Base-by-base conservation (phyloP, 35 echinoderm and acorn worm species). In the Strongylocentrotus purpuratus region DNA sequence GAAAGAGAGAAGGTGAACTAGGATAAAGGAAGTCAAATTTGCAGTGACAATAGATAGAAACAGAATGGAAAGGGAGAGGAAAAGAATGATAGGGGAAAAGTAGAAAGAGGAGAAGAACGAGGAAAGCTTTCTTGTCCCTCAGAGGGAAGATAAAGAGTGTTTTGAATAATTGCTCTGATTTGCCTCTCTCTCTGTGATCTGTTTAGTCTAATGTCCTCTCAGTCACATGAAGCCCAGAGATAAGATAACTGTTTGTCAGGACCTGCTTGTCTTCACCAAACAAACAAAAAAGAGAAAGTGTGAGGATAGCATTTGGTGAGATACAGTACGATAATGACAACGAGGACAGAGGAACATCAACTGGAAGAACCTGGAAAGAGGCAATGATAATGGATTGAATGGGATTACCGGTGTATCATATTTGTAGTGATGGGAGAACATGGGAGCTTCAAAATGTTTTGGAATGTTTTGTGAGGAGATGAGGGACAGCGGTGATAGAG, bases 231-330 rank as follows among this genome's bases (percentile, higher is more conserved):
- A 33, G 85, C 33, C 87, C 11, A 13, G 87, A 89, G 87, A 89
- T 89, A 89, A 89, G 87, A 89, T 45, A 89, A 89, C 87, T 89
- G 87, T 89, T 89, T 89, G 87, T 46, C 87, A 89, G n/a, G 45
- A 22, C 5, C 45, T 89, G 14, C 87, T 31, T n/a, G 65, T 78
- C 65, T 25, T 59, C 52, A 59, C 52, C 52, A 59, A 78, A 78
- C 65, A 78, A 78, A 22, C 18, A 78, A 7, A 5, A 28, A 18
- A 78, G 25, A 28, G 20, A 78, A 78, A 28, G 65, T 78, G 20
- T n/a, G 20, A 78, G 20, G 65, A n/a, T 22, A 28, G 65, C 5
- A n/a, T 28, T 25, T 28, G 65, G 7, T 22, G 65, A 78, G 65
- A 18, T 78, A n/a, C 25, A 8, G 22, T 2, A 78, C 20, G 65